Evolutionary conservation across 1,140 invertebrate species (phyloP), one percentile per base, ranked within the genome.

Genomic region (Sycophila sp.): DNA sequence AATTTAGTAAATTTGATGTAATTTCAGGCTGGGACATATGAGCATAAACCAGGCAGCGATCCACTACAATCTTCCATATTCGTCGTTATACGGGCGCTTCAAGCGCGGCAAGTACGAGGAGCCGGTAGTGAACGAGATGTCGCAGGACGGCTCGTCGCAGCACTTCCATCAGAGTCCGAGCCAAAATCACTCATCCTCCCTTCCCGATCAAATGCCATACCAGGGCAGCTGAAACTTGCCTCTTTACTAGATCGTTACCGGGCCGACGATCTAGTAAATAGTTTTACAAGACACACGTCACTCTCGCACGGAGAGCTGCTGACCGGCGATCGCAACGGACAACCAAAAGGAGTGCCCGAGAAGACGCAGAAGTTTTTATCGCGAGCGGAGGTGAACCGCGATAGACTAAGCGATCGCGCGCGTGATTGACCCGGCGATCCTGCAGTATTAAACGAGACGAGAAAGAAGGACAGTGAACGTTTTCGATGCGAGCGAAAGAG

Each of bases 11-110:
- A n/a, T n/a, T n/a, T n/a, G n/a, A n/a, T n/a, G n/a, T 49, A 7
- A 72, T 82, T 87, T n/a, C 81, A 94, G 94, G 77, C 88, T 94
- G 71, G 94, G 94, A 22, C 94, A 95, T 77, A 95, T 96, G 94
- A 95, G 93, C 71, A 96, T 96, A 77, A 96, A 96, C 85, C 94
- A 96, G 86, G 94, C 94, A 55, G 94, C 94, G n/a, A 96, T 96
- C 73, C 94, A 96, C 79, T 96, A 92, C 81, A 96, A 96, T 85
- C 86, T 96, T 75, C 94, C 94, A 26, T 96, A 96, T 81, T 95
- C 94, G 26, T 96, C 94, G 15, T 84, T 96, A 13, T 96, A 96
- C 78, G 94, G 94, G 1, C 89, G 94, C 40, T 95, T 96, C 83
- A 96, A 96, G 80, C 87, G 94, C 19, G 92, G 92, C 77, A 93